Evolutionary conservation across 2,888 invertebrate genomes (phyloP), one percentile per base, ranked within the genome.

Genomic region (Tiphia femorata): DNA sequence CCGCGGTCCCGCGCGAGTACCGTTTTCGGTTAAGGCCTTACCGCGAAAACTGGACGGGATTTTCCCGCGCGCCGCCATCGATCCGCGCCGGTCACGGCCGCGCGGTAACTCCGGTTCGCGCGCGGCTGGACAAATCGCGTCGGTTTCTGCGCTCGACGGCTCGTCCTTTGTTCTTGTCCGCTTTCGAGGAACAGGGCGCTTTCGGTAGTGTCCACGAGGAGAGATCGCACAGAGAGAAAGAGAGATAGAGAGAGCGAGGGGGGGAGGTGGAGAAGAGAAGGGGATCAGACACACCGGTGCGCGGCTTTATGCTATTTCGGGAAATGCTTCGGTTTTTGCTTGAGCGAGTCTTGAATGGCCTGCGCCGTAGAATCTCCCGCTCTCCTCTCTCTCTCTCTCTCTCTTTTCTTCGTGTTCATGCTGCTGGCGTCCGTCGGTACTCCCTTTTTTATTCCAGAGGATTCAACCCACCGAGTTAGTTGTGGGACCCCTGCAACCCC

Each of bases 121-220:
- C n/a, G n/a, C n/a, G n/a, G n/a, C 49, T 44, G 57, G 41, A 62
- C 58, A 58, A 63, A 63, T 63, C 58, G 63, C 52, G 37, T 49
- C 48, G 54, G 48, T 54, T 50, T 21, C 53, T 51, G 54, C 49
- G 25, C 21, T 50, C 42, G 51, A 62, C 53, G 58, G 63, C 33
- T 58, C 46, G 49, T n/a, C 51, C 54, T 58, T 58, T 49, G 58
- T 58, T 52, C 51, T 46, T 57, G 60, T 63, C 58, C 62, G 52
- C 43, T 62, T 63, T 63, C 57, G n/a, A 50, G 55, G 59, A 30
- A 35, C 44, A 29, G 6, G 25, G 48, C 57, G 48, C 35, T 37
- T 33, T n/a, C 33, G 33, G 33, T 33, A 33, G n/a, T 33, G 33
- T 33, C 33, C 33, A 33, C 14, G 12, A 14, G 5, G 5, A 21